Percentiles rank a stretch among this genome's conserved stretches.
These are phyloP conservation scores for Paratilapia polleni DNA, from an alignment of 2,113 vertebrate species.

Conservation along the genomic window DNA sequence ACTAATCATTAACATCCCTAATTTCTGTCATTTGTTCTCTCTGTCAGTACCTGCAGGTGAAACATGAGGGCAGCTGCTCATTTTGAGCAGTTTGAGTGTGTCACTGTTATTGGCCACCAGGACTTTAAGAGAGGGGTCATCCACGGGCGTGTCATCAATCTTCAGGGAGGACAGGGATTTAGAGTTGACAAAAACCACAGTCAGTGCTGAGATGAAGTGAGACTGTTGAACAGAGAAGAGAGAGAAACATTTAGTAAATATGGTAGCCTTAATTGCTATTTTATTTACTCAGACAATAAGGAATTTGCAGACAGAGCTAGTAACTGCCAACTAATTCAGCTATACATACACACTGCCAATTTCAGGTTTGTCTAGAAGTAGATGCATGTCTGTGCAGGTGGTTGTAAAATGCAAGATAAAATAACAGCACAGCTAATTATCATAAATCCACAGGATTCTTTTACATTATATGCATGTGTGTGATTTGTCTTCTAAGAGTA, in stretches of 20 bases:
- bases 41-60: slow-evolving; percentile 76
- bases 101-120: slow-evolving; percentile 97
- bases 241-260: slow-evolving; percentile 1
- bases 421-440: neutral
- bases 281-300: neutral
- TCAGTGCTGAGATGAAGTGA: slow-evolving; percentile 91
- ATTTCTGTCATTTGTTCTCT: neutral
- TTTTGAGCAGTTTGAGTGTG: slow-evolving; percentile 93
- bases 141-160: slow-evolving; percentile 95
- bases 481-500: neutral
- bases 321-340: neutral
- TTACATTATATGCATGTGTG: neutral
- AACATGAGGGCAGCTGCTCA: slow-evolving; percentile 91
- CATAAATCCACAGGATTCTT: neutral
- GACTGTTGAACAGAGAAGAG: slow-evolving; percentile 60
- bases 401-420: neutral
- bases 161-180: slow-evolving; percentile 95
- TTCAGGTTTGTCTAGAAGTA: neutral
- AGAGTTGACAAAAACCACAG: slow-evolving; percentile 97
- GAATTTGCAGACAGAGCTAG: neutral
- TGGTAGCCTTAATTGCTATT: neutral
- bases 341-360: neutral
- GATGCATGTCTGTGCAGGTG: neutral
- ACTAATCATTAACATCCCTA: neutral
- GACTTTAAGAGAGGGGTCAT: slow-evolving; percentile 95